phyloP scores from a whole-genome alignment of 1,140 invertebrate species.

The Trypoxylus dichotomus region DNA sequence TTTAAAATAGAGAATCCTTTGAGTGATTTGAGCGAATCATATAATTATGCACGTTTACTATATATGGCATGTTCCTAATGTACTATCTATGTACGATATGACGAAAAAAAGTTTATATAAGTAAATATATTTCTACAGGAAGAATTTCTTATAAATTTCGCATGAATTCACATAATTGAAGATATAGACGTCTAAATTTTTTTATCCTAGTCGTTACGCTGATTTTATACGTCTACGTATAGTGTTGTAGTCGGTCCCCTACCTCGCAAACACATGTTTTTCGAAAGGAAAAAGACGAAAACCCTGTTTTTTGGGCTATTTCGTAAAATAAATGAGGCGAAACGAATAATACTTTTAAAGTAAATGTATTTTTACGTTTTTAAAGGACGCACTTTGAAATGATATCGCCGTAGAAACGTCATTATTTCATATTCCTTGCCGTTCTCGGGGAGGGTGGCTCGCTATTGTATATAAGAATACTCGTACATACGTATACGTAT shows the following conservation, averaged over 20 bases:
- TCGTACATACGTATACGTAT: too few species aligned
- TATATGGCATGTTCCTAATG: neutral
- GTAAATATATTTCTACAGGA: too few species aligned
- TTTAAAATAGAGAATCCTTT: slow-evolving; percentile 37
- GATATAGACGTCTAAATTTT: too few species aligned
- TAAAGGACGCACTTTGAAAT: slow-evolving; percentile 39
- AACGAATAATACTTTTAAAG: slow-evolving; percentile 48
- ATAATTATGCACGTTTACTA: slow-evolving; percentile 17
- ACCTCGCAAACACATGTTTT: slow-evolving; percentile 42
- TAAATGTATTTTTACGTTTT: slow-evolving; percentile 51
- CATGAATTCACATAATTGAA: too few species aligned
- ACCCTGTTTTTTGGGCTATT: slow-evolving; percentile 49
- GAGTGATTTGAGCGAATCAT: slow-evolving; percentile 34
- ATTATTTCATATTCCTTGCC: slow-evolving; percentile 45
- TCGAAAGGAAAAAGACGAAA: slow-evolving; percentile 44
- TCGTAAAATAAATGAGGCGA: slow-evolving; percentile 51
- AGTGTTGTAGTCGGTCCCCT: slow-evolving; percentile 28
- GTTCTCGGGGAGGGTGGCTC: slow-evolving; percentile 34
- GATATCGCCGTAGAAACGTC: slow-evolving; percentile 42
- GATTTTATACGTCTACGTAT: neutral
- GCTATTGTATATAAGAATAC: too few species aligned
- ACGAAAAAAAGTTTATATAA: too few species aligned
- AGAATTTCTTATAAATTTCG: neutral
- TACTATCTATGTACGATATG: too few species aligned
- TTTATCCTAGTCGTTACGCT: neutral